Evolutionary conservation across 2,113 vertebrate species (phyloP).

Genomic region (Equus przewalskii): DNA sequence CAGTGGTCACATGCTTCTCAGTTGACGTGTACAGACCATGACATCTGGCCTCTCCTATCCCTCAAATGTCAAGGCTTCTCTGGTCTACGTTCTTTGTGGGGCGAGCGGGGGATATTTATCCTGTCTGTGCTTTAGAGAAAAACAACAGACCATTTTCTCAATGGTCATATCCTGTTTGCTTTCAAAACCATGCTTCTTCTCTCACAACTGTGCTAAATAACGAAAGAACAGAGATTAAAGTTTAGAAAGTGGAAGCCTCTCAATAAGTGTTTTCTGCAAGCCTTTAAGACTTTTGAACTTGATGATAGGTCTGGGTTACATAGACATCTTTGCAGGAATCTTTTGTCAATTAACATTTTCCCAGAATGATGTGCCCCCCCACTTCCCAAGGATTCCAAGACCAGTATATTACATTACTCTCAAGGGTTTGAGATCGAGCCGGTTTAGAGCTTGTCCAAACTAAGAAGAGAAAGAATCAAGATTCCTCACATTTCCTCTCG

Average conservation of each 20-base stretch:
- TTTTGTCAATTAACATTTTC: not conserved
- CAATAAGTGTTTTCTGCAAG: not conserved
- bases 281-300: not conserved
- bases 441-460: not conserved
- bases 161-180: slow-evolving; percentile 42
- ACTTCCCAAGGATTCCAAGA: not conserved
- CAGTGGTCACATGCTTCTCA: not conserved
- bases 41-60: not conserved
- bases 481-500: not conserved
- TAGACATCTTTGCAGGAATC: not conserved
- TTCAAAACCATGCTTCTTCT: slow-evolving; percentile 56
- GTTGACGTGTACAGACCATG: not conserved
- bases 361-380: not conserved
- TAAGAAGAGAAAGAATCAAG: not conserved
- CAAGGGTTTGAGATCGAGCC: not conserved
- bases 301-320: not conserved
- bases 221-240: not conserved
- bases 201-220: slow-evolving; percentile 25
- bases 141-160: slow-evolving; percentile 32
- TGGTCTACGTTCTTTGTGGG: not conserved
- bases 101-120: not conserved
- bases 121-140: not conserved
- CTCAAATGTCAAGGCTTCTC: not conserved
- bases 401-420: not conserved
- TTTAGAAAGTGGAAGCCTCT: not conserved